These are phyloP conservation scores for Amphiprion clarkii DNA, from an alignment of 2,797 vertebrate genomes.

Conservation along the genomic window DNA sequence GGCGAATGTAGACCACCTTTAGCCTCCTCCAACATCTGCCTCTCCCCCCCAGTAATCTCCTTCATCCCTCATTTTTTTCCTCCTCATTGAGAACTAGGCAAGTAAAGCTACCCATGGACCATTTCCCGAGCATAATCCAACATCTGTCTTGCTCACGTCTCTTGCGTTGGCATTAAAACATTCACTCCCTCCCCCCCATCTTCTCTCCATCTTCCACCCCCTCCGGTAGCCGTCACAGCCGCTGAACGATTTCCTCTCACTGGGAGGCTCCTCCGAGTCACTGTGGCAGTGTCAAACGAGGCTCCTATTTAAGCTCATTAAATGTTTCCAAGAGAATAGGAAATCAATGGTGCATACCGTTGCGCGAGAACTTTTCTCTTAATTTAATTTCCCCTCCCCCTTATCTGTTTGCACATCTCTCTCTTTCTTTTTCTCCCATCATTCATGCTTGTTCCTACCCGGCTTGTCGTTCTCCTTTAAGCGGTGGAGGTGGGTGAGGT, in stretches of 20 bases:
- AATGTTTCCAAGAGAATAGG: constrained; percentile 89
- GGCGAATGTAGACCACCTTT: constrained; percentile 57
- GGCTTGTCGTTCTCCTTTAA: constrained; percentile 55
- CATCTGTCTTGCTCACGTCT: constrained; percentile 75
- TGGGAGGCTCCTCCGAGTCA: constrained; percentile 78
- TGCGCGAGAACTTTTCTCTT: constrained; percentile 84
- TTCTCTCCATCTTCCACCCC: constrained; percentile 49
- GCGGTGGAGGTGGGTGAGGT: constrained; percentile 36
- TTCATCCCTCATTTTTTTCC: constrained; percentile 47
- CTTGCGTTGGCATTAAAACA: constrained; percentile 60
- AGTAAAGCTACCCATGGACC: constrained; percentile 65
- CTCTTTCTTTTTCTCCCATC: constrained; percentile 48
- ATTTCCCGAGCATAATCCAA: constrained; percentile 72
- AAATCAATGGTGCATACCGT: constrained; percentile 87
- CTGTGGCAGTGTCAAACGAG: constrained; percentile 82
- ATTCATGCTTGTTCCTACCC: constrained; percentile 41
- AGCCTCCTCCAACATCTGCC: constrained; percentile 42
- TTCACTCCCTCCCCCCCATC: constrained; percentile 28
- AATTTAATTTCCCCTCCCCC: constrained; percentile 83
- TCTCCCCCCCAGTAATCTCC: constrained; percentile 49
- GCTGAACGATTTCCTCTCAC: constrained; percentile 82
- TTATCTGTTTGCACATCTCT: constrained; percentile 79
- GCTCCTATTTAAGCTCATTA: constrained; percentile 88
- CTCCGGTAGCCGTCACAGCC: constrained; percentile 72
- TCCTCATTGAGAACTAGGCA: constrained; percentile 46